Percentiles rank a stretch among this genome's conserved stretches.
These are phyloP conservation scores for Macrostomum cliftonense DNA, from an alignment of 2,888 invertebrate genomes.

Conservation along the genomic window DNA sequence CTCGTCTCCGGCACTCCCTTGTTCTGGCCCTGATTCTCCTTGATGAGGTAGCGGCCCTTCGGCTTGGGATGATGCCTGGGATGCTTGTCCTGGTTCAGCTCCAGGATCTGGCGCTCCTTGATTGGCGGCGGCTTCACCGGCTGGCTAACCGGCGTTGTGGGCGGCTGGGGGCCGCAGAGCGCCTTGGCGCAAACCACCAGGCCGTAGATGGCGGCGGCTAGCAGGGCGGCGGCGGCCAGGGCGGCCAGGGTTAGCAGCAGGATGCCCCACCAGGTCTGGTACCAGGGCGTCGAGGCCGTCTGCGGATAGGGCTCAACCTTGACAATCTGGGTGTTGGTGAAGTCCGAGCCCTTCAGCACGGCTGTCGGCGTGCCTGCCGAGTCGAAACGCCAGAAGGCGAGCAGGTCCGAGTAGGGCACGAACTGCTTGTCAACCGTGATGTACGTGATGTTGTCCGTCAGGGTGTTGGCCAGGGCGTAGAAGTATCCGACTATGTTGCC, in stretches of 20 bases:
- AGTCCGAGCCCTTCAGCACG: neutral
- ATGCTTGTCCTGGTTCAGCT: slow-evolving; percentile 4
- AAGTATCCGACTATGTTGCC: slow-evolving; percentile 1
- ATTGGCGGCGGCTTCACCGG: too few species aligned
- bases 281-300: neutral
- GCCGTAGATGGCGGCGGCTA: too few species aligned
- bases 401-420: neutral
- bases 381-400: slow-evolving; percentile 1
- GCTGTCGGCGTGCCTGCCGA: neutral
- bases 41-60: too few species aligned
- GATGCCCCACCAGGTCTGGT: too few species aligned
- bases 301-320: slow-evolving; percentile 2
- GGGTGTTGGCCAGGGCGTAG: neutral
- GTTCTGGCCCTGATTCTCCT: too few species aligned
- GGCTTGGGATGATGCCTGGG: neutral
- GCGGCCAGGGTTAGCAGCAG: too few species aligned
- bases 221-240: too few species aligned
- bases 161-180: too few species aligned
- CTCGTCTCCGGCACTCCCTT: too few species aligned
- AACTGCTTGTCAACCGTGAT: neutral
- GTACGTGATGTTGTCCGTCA: neutral
- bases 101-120: neutral
- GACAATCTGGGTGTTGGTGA: neutral
- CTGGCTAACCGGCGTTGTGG: too few species aligned
- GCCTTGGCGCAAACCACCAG: too few species aligned